These are phyloP conservation scores for Hemiscyllium ocellatum DNA, from an alignment of 2,113 vertebrate genomes.

Conservation along the genomic window DNA sequence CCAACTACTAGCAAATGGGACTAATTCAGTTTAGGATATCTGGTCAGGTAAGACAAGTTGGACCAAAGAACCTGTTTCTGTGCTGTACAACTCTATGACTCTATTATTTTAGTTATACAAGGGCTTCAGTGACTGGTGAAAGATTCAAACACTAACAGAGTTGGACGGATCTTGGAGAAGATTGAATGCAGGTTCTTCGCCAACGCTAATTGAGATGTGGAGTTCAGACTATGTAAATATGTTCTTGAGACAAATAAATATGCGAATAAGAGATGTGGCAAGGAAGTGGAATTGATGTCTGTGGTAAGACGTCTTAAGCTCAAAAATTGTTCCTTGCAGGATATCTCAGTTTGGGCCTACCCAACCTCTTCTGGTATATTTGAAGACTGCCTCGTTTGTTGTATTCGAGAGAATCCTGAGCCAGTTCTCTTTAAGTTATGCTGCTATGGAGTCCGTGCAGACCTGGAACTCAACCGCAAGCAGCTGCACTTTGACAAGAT, in stretches of 20 bases:
- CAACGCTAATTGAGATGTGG: background rate
- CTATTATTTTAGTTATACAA: too few relatives aligned
- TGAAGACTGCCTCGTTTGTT: conserved; percentile 75
- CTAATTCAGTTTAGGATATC: too few relatives aligned
- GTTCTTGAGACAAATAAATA: background rate
- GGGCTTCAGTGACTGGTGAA: background rate
- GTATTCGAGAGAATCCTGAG: conserved; percentile 71
- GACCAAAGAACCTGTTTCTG: too few relatives aligned
- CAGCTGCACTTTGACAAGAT: conserved; percentile 68
- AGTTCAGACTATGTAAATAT: background rate
- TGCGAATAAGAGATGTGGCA: too few relatives aligned
- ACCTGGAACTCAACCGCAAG: conserved; percentile 69
- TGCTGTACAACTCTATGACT: too few relatives aligned
- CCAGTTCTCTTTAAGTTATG: conserved; percentile 61
- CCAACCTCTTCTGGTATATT: conserved; percentile 67
- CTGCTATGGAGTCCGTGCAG: conserved; percentile 73
- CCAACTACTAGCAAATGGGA: too few relatives aligned
- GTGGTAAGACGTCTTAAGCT: background rate
- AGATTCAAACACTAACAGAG: background rate
- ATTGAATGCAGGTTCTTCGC: background rate
- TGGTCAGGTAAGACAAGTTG: too few relatives aligned
- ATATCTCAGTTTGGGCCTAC: conserved; percentile 74
- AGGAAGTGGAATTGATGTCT: background rate
- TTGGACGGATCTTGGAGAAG: background rate
- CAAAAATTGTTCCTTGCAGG: conserved; percentile 49